Conservation (phyloP, 2,113 vertebrate genomes). For the Scortum barcoo region DNA sequence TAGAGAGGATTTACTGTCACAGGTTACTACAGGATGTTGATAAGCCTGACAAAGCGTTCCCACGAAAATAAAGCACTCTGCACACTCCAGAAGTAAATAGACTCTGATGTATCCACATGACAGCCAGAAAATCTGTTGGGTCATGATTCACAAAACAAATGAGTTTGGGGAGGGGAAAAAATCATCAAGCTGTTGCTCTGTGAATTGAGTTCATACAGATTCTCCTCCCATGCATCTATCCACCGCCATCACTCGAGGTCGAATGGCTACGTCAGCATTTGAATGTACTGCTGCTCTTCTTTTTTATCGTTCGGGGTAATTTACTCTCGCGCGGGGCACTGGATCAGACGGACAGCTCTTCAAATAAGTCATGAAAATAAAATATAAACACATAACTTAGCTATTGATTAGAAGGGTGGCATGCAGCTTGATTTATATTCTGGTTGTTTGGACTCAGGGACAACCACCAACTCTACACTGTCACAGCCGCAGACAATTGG, state of each 20-base stretch:
- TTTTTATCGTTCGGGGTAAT: not conserved
- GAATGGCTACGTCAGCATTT: constrained; percentile 15
- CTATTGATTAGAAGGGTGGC: not conserved
- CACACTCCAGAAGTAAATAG: not conserved
- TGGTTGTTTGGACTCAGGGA: not conserved
- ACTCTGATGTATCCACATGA: not conserved
- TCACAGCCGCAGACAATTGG: not conserved
- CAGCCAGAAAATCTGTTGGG: not conserved
- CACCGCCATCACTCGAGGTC: not conserved
- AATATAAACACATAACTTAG: not conserved
- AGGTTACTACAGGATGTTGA: not conserved
- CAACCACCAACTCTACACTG: not conserved
- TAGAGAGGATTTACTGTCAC: not conserved
- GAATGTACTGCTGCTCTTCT: not conserved
- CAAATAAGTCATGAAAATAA: constrained; percentile 6
- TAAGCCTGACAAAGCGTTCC: not conserved
- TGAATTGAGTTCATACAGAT: not conserved
- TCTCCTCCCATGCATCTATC: not conserved
- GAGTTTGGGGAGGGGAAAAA: not conserved
- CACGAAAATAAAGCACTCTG: not conserved
- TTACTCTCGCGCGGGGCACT: not conserved
- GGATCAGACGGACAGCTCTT: not conserved
- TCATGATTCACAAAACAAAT: not conserved
- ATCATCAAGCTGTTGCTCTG: not conserved
- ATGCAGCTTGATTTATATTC: not conserved